phyloP scores from a whole-genome alignment of 2,113 vertebrate genomes.

The Sigmodon hispidus region DNA sequence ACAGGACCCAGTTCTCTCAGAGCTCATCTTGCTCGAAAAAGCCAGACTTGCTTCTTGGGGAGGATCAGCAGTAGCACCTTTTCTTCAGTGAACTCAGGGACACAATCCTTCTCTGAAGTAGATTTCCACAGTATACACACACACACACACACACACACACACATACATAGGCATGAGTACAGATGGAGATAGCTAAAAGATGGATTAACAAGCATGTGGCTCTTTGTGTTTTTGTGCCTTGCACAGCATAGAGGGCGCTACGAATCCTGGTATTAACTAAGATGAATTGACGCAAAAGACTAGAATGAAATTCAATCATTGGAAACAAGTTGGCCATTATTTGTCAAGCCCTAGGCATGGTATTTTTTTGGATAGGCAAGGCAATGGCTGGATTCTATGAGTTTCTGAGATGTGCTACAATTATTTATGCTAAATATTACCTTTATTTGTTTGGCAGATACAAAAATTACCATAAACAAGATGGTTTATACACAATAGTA shows the following conservation, averaged over 20 bases:
- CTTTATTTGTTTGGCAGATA: not conserved
- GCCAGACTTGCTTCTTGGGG: not conserved
- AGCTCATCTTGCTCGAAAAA: not conserved
- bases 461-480: not conserved
- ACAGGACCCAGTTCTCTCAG: not conserved
- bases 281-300: slow-evolving; percentile 4
- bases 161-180: not conserved
- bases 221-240: not conserved
- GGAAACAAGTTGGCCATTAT: not conserved
- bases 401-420: not conserved
- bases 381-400: not conserved
- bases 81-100: not conserved
- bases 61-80: not conserved
- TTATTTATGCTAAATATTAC: not conserved
- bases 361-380: not conserved
- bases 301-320: not conserved
- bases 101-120: not conserved
- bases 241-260: not conserved
- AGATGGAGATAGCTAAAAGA: not conserved
- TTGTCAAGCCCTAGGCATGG: not conserved
- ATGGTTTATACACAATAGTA: not conserved
- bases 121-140: not conserved
- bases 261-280: not conserved
- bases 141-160: not conserved
- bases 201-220: not conserved